phyloP scores from a whole-genome alignment of 37 sponge, comb jelly and placozoan species.

The Dysidea cf. avara region DNA sequence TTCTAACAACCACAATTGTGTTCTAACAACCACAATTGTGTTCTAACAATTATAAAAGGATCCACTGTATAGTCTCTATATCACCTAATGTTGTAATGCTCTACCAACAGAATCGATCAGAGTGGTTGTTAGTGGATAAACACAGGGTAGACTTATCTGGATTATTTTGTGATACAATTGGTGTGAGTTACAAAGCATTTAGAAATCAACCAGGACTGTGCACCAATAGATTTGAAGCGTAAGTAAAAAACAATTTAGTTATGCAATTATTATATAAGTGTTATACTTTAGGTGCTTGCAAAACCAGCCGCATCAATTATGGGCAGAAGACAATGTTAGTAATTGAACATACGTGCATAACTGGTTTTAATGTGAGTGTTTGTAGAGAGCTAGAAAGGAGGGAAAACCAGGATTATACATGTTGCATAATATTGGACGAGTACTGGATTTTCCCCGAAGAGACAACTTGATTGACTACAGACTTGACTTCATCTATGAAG shows the following conservation, averaged over 20 bases:
- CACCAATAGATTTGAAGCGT: constrained; percentile 35
- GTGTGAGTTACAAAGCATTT: constrained; percentile 64
- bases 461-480: constrained; percentile 24
- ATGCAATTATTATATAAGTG: not conserved
- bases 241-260: not conserved
- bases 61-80: no score
- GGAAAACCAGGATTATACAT: constrained; percentile 43
- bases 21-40: no score
- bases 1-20: no score
- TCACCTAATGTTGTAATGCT: no score
- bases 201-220: constrained; percentile 52
- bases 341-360: not conserved
- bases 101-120: constrained; percentile 48
- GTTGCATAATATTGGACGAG: constrained; percentile 60
- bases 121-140: constrained; percentile 70
- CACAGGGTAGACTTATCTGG: constrained; percentile 64
- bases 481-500: constrained; percentile 55
- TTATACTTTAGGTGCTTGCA: constrained; percentile 51
- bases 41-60: no score
- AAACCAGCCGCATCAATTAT: constrained; percentile 64
- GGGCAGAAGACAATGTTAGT: constrained; percentile 57
- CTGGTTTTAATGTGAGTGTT: not conserved
- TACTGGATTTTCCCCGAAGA: constrained; percentile 26
- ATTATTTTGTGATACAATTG: constrained; percentile 69
- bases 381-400: constrained; percentile 21